Percentiles rank a stretch among this genome's conserved stretches.
Evolutionary conservation across 2,113 vertebrate genomes (phyloP).

Genomic region (Crocuta crocuta): DNA sequence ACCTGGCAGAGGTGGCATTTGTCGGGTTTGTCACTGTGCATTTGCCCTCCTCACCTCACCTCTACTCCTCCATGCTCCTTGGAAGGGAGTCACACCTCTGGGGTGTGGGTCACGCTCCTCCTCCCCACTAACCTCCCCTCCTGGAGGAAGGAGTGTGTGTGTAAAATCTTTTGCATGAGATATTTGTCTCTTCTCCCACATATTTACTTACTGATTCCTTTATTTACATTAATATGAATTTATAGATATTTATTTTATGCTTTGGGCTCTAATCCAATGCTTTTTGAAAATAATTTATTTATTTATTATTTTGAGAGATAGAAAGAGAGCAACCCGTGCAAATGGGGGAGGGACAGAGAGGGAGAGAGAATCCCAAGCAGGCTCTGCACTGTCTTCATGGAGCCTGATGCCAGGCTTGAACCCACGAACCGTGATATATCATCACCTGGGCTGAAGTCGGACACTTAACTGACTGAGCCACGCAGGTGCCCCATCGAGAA

Average conservation of each 20-base stretch:
- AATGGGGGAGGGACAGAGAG: too few species aligned
- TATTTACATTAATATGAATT: background rate
- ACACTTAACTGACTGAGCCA: too few species aligned
- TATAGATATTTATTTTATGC: background rate
- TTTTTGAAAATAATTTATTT: background rate
- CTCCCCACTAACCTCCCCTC: background rate
- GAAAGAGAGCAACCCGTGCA: too few species aligned
- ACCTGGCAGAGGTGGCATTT: background rate
- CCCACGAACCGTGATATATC: too few species aligned
- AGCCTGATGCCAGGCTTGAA: too few species aligned
- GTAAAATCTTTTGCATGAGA: too few species aligned
- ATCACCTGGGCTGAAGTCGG: too few species aligned
- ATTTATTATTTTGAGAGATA: too few species aligned
- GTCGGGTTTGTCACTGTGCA: background rate
- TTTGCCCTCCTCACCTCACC: background rate
- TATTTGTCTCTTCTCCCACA: fast-evolving
- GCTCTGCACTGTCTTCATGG: too few species aligned
- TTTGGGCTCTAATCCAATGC: background rate
- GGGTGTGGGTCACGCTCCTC: background rate
- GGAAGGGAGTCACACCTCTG: background rate
- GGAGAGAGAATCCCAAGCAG: too few species aligned
- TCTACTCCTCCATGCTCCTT: background rate
- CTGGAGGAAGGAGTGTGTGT: background rate
- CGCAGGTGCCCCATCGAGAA: background rate
- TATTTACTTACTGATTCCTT: background rate